Base-by-base conservation (phyloP, 1,140 invertebrate genomes). In the Listronotus bonariensis region DNA sequence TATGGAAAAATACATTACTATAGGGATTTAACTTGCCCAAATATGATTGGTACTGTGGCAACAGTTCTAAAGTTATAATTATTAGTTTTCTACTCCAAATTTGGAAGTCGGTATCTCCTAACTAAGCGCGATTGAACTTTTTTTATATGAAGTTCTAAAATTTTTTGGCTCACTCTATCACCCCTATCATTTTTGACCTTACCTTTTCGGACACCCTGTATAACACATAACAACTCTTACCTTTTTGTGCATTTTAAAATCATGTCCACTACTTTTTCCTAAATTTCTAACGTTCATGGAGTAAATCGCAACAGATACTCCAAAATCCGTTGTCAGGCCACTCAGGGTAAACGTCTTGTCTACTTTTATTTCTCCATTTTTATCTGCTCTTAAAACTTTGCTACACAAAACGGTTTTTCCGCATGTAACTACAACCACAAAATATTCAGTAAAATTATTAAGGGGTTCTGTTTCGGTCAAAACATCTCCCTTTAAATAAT, bases 311-410 rank as follows among this genome's bases (percentile, higher is more conserved):
- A 80, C 42, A 11, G 54, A 54, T 0, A 79, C 70, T 43, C 71
- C 72, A 65, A 79, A 80, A 66, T 80, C 72, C 0, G 74, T 72
- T 14, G 18, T 59, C 9, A 81, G 61, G 9, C 76, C 62, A 5
- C 65, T 54, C 20, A 80, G 69, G 0, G 38, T 12, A 17, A 80
- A 59, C n/a, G 61, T 14, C 12, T 72, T 74, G 5, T 71, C 51
- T 17, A 79, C 69, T 17, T 59, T 42, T 3, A 80, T 61, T 9
- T 68, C 67, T 43, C 40, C 71, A 46, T 59, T 52, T 54, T 10
- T 64, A 51, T 62, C 68, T 52, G 46, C 63, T 51, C n/a, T 31
- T 4, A 77, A 17, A 8, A 78, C 72, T 52, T 73, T 52, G 10
- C 77, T 79, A 0, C 74, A 60, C 69, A 76, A 73, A 5, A 80